Percentiles rank a stretch among this genome's conserved stretches.
Conservation (phyloP, 2,797 vertebrate genomes). For the Emys orbicularis region DNA sequence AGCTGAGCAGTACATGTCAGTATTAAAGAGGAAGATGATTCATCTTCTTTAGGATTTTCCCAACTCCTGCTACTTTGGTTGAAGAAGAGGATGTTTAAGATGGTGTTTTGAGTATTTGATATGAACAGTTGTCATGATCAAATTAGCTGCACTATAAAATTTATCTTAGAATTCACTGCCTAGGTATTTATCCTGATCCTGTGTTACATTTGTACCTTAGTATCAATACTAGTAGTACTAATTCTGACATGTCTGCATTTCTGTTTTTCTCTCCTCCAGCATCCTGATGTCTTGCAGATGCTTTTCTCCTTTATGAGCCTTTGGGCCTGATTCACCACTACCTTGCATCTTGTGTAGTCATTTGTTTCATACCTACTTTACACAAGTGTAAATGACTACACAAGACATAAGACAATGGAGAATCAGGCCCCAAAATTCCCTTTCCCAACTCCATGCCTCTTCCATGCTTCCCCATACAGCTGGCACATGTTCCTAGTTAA, state of each 20-base stretch:
- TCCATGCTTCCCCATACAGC: neutral
- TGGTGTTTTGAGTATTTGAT: neutral
- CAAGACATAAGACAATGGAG: neutral
- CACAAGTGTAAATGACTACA: neutral
- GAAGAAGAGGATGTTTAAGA: neutral
- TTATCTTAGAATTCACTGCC: neutral
- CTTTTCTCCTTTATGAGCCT: neutral
- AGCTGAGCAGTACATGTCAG: slow-evolving; percentile 23
- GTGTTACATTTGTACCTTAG: neutral
- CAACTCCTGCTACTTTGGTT: neutral
- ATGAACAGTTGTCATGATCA: neutral
- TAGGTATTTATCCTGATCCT: neutral
- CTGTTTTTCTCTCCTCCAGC: neutral
- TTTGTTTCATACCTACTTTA: neutral
- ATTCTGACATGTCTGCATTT: neutral
- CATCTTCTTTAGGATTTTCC: slow-evolving; percentile 35
- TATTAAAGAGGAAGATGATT: slow-evolving; percentile 16
- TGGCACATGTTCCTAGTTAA: neutral
- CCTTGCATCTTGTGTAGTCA: neutral
- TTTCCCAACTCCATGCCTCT: neutral
- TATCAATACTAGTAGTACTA: neutral
- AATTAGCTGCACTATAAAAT: neutral
- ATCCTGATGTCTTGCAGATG: neutral
- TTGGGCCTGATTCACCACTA: neutral
- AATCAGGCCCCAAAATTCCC: neutral